A percentile compares a stretch with the other conserved stretches of the same genome.
phyloP scores from a whole-genome alignment of 2,113 vertebrate species.

The Meriones unguiculatus region DNA sequence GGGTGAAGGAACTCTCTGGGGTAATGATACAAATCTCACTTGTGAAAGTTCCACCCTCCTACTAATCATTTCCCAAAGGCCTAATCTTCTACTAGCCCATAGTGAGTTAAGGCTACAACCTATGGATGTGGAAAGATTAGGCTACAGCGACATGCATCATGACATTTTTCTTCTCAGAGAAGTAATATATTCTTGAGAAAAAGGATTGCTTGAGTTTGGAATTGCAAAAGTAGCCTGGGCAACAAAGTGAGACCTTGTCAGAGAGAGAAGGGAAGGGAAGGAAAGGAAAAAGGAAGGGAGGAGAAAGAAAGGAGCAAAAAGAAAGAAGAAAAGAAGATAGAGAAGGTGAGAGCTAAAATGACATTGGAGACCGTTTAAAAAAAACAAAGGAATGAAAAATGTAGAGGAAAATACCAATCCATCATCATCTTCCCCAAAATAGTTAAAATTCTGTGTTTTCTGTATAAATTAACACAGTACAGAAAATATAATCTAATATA shows the following conservation, averaged over 20 bases:
- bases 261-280: too few species aligned
- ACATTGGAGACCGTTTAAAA: not conserved
- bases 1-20: not conserved
- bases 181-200: not conserved
- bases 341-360: not conserved
- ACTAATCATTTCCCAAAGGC: not conserved
- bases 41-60: too few species aligned
- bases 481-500: conserved; percentile 36
- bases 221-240: not conserved
- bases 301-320: not conserved
- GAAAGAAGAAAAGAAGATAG: not conserved
- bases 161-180: not conserved
- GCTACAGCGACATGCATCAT: not conserved
- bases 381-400: conserved; percentile 26
- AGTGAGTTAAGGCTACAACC: not conserved
- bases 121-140: not conserved
- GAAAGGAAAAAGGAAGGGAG: not conserved
- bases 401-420: conserved; percentile 31
- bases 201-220: not conserved
- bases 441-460: not conserved
- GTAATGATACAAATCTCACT: not conserved
- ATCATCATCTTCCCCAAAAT: not conserved
- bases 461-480: not conserved
- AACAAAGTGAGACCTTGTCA: not conserved
- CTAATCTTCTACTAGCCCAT: not conserved